Evolutionary conservation across 2,888 invertebrate genomes (phyloP).

Genomic region (Gasteruption jaculator): DNA sequence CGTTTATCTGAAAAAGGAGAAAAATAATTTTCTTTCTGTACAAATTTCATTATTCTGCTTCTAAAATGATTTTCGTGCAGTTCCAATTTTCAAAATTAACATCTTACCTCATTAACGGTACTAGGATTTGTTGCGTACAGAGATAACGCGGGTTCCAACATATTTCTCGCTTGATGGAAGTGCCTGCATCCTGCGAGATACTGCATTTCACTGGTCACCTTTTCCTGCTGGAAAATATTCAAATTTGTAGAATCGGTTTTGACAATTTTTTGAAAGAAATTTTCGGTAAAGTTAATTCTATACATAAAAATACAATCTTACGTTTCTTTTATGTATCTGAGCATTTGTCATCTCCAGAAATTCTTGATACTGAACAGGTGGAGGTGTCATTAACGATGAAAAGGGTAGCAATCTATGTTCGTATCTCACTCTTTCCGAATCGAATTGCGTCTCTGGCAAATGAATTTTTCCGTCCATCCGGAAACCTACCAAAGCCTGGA

Average conservation of each 20-base stretch:
- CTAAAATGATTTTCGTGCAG: conserved; percentile 2
- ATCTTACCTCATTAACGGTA: conserved; percentile 44
- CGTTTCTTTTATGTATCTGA: conserved; percentile 42
- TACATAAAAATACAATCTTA: conserved; percentile 26
- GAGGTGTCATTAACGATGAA: conserved; percentile 79
- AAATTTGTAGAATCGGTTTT: background rate
- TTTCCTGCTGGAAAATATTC: conserved; percentile 31
- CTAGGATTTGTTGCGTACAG: conserved; percentile 63
- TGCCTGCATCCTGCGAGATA: conserved; percentile 85
- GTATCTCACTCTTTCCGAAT: conserved; percentile 90
- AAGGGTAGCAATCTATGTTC: conserved; percentile 92
- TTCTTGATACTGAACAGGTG: conserved; percentile 85
- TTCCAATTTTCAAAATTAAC: conserved; percentile 7
- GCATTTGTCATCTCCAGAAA: conserved; percentile 75
- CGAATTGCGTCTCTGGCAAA: conserved; percentile 83
- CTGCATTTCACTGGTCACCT: conserved; percentile 42
- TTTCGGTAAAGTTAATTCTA: background rate
- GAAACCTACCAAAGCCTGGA: conserved; percentile 81
- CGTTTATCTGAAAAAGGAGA: conserved; percentile 64
- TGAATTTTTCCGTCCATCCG: conserved; percentile 82
- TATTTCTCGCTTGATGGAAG: conserved; percentile 84
- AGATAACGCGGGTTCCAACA: conserved; percentile 77
- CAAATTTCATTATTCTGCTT: too few relatives aligned
- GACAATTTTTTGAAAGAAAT: background rate
- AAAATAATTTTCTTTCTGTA: too few relatives aligned